phyloP scores from a whole-genome alignment of 2,888 invertebrate genomes.

The Scelioninae gen. 2 region DNA sequence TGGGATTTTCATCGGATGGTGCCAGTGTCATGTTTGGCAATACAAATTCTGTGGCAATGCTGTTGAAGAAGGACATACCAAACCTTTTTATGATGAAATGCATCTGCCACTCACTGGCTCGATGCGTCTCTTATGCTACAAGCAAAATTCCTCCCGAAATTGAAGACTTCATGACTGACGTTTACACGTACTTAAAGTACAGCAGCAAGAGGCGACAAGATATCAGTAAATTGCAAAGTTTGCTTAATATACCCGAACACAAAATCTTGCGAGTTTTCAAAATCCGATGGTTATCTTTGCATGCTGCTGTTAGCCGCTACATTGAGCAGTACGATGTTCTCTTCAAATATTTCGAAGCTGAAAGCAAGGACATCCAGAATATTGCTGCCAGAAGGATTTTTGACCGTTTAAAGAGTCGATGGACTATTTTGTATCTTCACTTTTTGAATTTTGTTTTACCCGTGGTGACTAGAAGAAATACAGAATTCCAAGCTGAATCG shows the following conservation, averaged over 20 bases:
- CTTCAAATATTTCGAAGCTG: slow-evolving; percentile 56
- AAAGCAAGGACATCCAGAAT: slow-evolving; percentile 9
- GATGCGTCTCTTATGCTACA: slow-evolving; percentile 67
- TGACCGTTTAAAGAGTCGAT: slow-evolving; percentile 22
- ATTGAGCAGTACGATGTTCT: slow-evolving; percentile 62
- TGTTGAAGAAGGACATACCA: slow-evolving; percentile 66
- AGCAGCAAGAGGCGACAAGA: slow-evolving; percentile 32
- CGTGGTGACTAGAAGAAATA: slow-evolving; percentile 53
- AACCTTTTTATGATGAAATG: slow-evolving; percentile 69
- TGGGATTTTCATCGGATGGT: slow-evolving; percentile 72
- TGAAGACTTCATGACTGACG: slow-evolving; percentile 26
- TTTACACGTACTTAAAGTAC: slow-evolving; percentile 27
- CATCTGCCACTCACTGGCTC: slow-evolving; percentile 69
- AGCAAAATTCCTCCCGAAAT: slow-evolving; percentile 65
- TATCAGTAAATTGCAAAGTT: slow-evolving; percentile 21
- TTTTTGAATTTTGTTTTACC: slow-evolving; percentile 58
- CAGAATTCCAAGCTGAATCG: slow-evolving; percentile 56
- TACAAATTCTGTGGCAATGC: slow-evolving; percentile 65
- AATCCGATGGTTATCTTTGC: slow-evolving; percentile 62
- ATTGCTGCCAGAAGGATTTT: slow-evolving; percentile 28
- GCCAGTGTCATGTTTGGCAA: slow-evolving; percentile 70
- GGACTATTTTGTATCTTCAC: slow-evolving; percentile 52
- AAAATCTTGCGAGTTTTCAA: slow-evolving; percentile 63
- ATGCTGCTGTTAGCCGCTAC: slow-evolving; percentile 56
- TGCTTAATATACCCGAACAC: slow-evolving; percentile 62